Evolutionary conservation across 1,140 invertebrate genomes (phyloP).

Genomic region (Pantala flavescens): DNA sequence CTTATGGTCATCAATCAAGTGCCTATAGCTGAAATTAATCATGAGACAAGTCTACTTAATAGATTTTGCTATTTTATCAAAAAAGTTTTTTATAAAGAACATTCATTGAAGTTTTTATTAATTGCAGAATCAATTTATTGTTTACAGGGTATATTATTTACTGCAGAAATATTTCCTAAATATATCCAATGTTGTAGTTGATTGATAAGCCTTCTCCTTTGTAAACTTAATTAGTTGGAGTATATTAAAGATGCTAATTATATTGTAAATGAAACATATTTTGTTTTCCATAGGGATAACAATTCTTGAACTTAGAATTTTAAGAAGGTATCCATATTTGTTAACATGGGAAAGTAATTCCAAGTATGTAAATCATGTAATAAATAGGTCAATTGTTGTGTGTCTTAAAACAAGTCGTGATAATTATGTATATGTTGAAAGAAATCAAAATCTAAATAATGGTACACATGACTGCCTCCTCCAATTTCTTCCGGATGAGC

Average conservation of each 20-base stretch:
- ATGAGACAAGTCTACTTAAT: too few relatives aligned
- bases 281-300: background rate
- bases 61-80: too few relatives aligned
- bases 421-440: constrained; percentile 4
- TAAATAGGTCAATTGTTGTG: constrained; percentile 3
- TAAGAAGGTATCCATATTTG: background rate
- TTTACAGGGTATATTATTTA: too few relatives aligned
- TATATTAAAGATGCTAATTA: background rate
- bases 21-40: too few relatives aligned
- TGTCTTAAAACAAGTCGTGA: background rate
- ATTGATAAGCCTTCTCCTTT: too few relatives aligned
- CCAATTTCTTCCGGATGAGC: background rate
- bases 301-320: background rate
- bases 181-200: too few relatives aligned
- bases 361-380: background rate
- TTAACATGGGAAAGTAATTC: background rate
- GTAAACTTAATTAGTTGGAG: background rate
- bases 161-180: too few relatives aligned
- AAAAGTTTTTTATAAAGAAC: too few relatives aligned
- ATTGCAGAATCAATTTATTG: too few relatives aligned
- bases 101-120: too few relatives aligned
- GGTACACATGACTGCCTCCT: background rate
- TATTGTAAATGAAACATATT: background rate
- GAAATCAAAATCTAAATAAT: background rate
- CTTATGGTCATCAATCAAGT: too few relatives aligned